Evolutionary conservation across 2,888 invertebrate genomes (phyloP).

Genomic region (Aspidiotus destructor): DNA sequence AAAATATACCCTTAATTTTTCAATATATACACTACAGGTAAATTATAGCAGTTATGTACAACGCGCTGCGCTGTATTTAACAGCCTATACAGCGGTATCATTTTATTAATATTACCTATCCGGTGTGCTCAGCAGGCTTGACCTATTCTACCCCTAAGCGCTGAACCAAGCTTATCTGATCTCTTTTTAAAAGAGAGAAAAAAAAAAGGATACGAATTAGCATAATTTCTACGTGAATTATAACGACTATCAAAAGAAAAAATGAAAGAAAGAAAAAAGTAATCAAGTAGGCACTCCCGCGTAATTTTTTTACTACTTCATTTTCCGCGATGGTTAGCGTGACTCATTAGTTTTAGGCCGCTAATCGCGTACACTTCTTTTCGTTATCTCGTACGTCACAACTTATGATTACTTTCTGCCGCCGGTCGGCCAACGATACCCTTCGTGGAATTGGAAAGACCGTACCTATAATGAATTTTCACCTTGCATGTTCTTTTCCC

Average conservation of each 20-base stretch:
- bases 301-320: not conserved
- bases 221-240: conserved; percentile 31
- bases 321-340: conserved; percentile 18
- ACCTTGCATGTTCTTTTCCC: conserved; percentile 19
- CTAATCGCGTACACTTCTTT: conserved; percentile 24
- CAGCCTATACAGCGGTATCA: not conserved
- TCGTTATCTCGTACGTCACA: conserved; percentile 31
- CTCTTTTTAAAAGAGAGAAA: no score
- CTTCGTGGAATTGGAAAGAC: not conserved
- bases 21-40: no score
- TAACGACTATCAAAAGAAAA: conserved; percentile 25
- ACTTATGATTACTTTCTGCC: conserved; percentile 28
- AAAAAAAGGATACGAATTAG: conserved; percentile 30
- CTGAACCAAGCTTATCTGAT: conserved; percentile 27
- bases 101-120: conserved; percentile 20
- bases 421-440: not conserved
- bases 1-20: no score
- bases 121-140: conserved; percentile 28
- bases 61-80: no score
- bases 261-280: not conserved
- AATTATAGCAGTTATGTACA: no score
- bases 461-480: conserved; percentile 26
- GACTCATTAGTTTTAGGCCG: conserved; percentile 31
- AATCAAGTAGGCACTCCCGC: conserved; percentile 5
- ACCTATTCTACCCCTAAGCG: conserved; percentile 9